phyloP scores from a whole-genome alignment of 2,113 vertebrate genomes.

The Guaruba guarouba region DNA sequence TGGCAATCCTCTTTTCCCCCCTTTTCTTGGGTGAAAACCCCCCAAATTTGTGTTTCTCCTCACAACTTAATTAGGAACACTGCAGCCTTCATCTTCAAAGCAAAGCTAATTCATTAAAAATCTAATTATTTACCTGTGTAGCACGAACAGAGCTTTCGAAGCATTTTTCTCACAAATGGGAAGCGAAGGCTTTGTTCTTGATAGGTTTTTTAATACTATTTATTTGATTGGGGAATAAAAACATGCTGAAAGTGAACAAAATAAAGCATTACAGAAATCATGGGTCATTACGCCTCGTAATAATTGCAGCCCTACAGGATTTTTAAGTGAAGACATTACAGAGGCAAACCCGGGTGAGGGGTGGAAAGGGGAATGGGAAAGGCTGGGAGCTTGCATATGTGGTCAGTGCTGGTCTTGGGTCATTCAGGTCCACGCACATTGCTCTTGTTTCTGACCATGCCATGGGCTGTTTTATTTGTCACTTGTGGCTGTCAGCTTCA shows the following conservation, averaged over 20 bases:
- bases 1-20: not conserved
- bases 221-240: constrained; percentile 60
- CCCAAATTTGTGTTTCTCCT: not conserved
- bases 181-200: constrained; percentile 51
- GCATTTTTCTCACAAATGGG: constrained; percentile 48
- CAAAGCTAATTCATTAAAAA: constrained; percentile 50
- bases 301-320: constrained; percentile 10
- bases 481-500: not conserved
- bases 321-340: not conserved
- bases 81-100: constrained; percentile 6
- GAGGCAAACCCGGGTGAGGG: not conserved
- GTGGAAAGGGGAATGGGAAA: not conserved
- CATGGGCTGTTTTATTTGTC: not conserved
- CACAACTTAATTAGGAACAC: not conserved
- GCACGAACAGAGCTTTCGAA: constrained; percentile 51
- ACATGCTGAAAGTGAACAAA: constrained; percentile 52
- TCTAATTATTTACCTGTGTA: constrained; percentile 62
- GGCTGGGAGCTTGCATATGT: not conserved
- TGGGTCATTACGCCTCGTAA: constrained; percentile 42
- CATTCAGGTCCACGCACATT: accelerated
- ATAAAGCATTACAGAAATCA: constrained; percentile 39
- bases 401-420: not conserved
- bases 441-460: not conserved
- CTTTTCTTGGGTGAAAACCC: not conserved
- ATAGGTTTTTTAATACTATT: constrained; percentile 23